These are phyloP conservation scores for Nemapogon koenigi DNA, from an alignment of 2,888 invertebrate genomes.

Conservation along the genomic window DNA sequence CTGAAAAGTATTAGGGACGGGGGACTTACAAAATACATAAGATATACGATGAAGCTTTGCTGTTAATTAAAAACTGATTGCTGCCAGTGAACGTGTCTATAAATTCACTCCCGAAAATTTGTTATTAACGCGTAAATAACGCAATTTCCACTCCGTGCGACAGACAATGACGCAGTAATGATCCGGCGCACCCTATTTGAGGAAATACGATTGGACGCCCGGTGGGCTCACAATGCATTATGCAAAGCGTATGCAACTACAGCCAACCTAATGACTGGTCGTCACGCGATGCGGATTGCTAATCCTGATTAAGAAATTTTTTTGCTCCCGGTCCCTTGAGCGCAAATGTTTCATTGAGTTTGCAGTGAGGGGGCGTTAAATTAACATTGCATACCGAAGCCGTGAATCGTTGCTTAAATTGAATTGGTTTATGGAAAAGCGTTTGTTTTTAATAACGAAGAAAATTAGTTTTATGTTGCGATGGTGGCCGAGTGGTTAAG, in stretches of 20 bases:
- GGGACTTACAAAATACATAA: too few relatives aligned
- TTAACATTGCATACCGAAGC: conserved; percentile 2
- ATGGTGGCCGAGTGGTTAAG: too few relatives aligned
- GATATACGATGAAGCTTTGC: too few relatives aligned
- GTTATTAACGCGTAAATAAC: background rate
- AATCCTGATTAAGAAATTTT: conserved; percentile 19
- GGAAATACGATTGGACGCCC: conserved; percentile 28
- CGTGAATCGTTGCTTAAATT: too few relatives aligned
- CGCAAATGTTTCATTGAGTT: conserved; percentile 5
- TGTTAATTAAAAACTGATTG: too few relatives aligned
- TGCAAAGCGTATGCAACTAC: conserved; percentile 20
- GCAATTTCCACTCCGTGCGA: conserved; percentile 24
- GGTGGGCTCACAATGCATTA: conserved; percentile 21
- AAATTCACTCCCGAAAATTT: conserved; percentile 2
- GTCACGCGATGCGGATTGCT: conserved; percentile 22
- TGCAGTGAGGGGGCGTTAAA: conserved; percentile 7
- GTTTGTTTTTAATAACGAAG: too few relatives aligned
- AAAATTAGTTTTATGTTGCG: too few relatives aligned
- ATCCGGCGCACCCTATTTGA: conserved; percentile 29
- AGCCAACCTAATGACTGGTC: conserved; percentile 20
- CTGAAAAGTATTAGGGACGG: too few relatives aligned
- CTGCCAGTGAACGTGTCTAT: background rate
- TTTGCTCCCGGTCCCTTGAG: conserved; percentile 16
- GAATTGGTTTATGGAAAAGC: too few relatives aligned
- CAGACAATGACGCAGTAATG: conserved; percentile 38